Conservation (phyloP, 2,888 invertebrate species). For the Himalopsyche anomala region DNA sequence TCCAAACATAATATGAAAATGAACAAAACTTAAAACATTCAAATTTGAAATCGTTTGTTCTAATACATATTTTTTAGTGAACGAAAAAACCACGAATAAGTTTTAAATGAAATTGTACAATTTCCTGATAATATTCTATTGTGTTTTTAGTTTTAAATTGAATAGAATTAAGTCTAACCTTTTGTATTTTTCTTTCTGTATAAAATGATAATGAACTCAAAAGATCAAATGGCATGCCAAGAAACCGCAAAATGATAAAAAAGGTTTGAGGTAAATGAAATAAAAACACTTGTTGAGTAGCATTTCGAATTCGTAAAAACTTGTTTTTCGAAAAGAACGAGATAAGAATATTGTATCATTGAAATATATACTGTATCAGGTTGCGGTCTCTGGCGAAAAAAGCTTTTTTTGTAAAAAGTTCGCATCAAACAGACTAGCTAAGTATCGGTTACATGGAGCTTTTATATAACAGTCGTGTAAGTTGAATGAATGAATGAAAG, state of each 20-base stretch:
- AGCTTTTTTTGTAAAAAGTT: background rate
- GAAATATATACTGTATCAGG: background rate
- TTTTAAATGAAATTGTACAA: too few species aligned
- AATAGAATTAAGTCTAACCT: too few species aligned
- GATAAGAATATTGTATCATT: background rate
- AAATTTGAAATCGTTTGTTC: too few species aligned
- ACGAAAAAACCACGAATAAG: too few species aligned
- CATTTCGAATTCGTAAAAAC: constrained; percentile 13
- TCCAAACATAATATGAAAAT: too few species aligned
- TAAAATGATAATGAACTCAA: too few species aligned
- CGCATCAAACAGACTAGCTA: background rate
- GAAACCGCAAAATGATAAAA: background rate
- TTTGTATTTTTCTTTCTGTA: too few species aligned
- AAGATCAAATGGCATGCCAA: too few species aligned
- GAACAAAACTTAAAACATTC: too few species aligned
- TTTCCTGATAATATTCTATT: too few species aligned
- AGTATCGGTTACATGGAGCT: constrained; percentile 4
- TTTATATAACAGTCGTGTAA: background rate
- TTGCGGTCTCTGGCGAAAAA: background rate
- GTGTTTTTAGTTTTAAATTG: too few species aligned
- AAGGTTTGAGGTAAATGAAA: background rate
- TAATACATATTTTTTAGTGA: too few species aligned
- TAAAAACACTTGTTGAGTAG: constrained; percentile 5
- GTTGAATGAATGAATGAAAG: background rate
- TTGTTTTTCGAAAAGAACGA: constrained; percentile 9